Conservation (phyloP, 2,888 invertebrate genomes). For the Auanema sp. region DNA sequence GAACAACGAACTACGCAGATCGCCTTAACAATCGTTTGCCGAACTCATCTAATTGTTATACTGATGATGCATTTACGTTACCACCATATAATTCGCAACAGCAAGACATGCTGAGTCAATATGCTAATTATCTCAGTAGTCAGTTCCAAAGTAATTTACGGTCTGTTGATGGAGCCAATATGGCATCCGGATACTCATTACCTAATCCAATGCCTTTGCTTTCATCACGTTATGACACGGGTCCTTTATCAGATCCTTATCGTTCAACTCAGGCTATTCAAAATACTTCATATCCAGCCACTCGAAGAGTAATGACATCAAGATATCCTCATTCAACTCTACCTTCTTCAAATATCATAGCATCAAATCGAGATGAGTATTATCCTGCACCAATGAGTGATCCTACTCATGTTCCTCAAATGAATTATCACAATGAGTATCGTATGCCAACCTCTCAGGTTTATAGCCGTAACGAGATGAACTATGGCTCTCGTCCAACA, state of each 20-base stretch:
- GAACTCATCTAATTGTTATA: too few relatives aligned
- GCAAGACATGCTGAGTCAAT: slow-evolving; percentile 56
- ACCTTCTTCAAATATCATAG: slow-evolving; percentile 2
- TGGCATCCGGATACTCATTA: slow-evolving; percentile 8
- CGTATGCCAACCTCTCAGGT: slow-evolving; percentile 26
- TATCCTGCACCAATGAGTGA: slow-evolving; percentile 27
- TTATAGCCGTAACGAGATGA: slow-evolving; percentile 57
- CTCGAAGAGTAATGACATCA: slow-evolving; percentile 16
- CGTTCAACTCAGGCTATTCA: slow-evolving; percentile 2
- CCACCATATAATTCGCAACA: not conserved
- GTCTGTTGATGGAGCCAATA: slow-evolving; percentile 6
- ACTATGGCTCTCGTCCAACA: slow-evolving; percentile 60
- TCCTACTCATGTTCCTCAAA: not conserved
- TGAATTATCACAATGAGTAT: not conserved
- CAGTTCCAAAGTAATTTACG: slow-evolving; percentile 50
- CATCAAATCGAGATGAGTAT: not conserved
- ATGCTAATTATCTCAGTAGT: slow-evolving; percentile 62
- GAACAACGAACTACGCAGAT: too few relatives aligned
- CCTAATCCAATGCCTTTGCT: slow-evolving; percentile 24
- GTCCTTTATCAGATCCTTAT: slow-evolving; percentile 18
- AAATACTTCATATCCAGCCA: not conserved
- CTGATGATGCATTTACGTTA: too few relatives aligned
- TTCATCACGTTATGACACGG: slow-evolving; percentile 10
- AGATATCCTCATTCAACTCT: slow-evolving; percentile 14
- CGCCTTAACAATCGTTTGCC: too few relatives aligned